A percentile compares a stretch with the other conserved stretches of the same genome.
phyloP scores from a whole-genome alignment of 2,797 vertebrate genomes.

The Mionectes olivaceus region DNA sequence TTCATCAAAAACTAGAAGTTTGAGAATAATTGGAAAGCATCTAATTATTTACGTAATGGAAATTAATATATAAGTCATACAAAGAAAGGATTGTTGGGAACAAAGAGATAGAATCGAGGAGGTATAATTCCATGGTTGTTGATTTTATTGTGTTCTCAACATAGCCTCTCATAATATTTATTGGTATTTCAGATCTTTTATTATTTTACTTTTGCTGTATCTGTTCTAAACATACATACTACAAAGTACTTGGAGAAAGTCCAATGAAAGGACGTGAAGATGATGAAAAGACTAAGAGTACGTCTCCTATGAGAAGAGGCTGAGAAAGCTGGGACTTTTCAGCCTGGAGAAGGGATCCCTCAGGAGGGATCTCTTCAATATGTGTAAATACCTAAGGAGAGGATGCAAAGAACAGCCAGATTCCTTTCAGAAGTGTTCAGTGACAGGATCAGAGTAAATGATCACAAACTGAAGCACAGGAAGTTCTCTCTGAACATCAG shows the following conservation, averaged over 20 bases:
- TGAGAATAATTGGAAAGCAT: neutral
- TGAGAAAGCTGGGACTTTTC: neutral
- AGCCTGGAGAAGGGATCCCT: neutral
- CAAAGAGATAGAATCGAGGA: neutral
- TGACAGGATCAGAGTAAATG: neutral
- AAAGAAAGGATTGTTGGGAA: neutral
- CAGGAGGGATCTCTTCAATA: neutral
- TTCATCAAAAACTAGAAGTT: neutral
- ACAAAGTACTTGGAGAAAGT: neutral
- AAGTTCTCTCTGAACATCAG: neutral
- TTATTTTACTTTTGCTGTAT: neutral
- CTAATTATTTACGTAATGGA: neutral
- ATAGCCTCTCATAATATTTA: neutral
- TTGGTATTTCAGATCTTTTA: neutral
- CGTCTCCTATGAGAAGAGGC: neutral
- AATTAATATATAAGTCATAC: neutral
- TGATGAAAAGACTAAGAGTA: neutral
- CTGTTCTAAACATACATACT: neutral
- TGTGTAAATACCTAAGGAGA: neutral
- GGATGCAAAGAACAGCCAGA: neutral
- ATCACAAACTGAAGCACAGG: neutral
- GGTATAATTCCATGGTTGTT: neutral
- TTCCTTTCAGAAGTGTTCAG: neutral
- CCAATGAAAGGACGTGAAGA: neutral
- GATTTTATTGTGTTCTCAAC: neutral